A percentile compares a stretch with the other conserved stretches of the same genome.
Conservation (phyloP, 2,113 vertebrate species). For the Scalopus aquaticus region DNA sequence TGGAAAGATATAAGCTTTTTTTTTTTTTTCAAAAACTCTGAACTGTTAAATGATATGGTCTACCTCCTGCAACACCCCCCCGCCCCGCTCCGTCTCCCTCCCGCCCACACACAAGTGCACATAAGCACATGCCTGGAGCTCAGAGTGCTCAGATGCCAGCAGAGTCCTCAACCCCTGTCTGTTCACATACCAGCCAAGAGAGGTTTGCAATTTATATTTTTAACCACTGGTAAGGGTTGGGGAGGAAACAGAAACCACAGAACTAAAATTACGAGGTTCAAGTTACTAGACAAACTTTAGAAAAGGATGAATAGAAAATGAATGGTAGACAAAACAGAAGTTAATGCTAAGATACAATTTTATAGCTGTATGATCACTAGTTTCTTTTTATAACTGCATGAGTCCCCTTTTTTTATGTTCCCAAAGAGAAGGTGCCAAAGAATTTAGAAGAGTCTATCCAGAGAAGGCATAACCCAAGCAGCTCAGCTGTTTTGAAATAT, state of each 20-base stretch:
- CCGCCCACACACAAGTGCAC: not conserved
- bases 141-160: not conserved
- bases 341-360: not conserved
- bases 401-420: conserved; percentile 1
- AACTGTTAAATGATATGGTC: not conserved
- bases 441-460: conserved; percentile 42
- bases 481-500: conserved; percentile 38
- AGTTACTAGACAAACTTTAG: conserved; percentile 41
- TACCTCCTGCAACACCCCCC: not conserved
- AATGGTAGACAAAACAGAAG: conserved; percentile 54
- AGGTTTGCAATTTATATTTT: conserved; percentile 26
- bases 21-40: not conserved
- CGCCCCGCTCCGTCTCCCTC: no score
- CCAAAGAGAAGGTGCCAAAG: not conserved
- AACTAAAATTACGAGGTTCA: conserved; percentile 64
- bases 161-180: not conserved
- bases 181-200: not conserved
- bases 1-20: not conserved
- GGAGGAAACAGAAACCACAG: conserved; percentile 31
- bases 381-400: conserved; percentile 55
- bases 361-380: conserved; percentile 47
- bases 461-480: conserved; percentile 37
- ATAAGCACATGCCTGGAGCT: not conserved
- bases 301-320: conserved; percentile 56
- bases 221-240: conserved; percentile 1